Conservation (phyloP, 2,113 vertebrate species). For the Eolophus roseicapilla region DNA sequence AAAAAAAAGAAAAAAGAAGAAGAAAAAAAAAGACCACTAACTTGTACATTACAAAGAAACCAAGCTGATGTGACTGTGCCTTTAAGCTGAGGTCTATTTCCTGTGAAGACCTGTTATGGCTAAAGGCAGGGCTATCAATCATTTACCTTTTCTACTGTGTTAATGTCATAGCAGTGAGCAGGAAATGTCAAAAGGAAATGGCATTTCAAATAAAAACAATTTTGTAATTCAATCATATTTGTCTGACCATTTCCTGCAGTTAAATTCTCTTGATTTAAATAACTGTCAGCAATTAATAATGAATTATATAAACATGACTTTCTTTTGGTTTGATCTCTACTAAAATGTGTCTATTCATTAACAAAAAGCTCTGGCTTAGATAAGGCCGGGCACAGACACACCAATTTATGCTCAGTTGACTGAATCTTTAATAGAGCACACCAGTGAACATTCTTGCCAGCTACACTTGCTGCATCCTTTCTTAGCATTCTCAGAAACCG, state of each 20-base stretch:
- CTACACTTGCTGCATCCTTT: background rate
- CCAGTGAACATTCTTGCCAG: background rate
- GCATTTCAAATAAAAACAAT: slow-evolving; percentile 32
- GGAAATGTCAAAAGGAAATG: slow-evolving; percentile 49
- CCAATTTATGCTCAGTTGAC: background rate
- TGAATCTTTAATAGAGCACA: background rate
- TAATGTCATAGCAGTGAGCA: background rate
- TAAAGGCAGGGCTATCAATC: slow-evolving; percentile 30
- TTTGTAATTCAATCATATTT: slow-evolving; percentile 3
- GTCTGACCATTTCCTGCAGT: background rate
- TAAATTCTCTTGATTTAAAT: slow-evolving; percentile 14
- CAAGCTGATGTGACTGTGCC: background rate
- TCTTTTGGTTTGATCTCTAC: background rate
- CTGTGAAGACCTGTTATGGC: background rate
- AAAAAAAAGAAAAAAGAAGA: background rate
- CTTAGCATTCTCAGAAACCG: background rate
- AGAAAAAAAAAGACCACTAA: background rate
- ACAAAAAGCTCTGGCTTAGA: background rate
- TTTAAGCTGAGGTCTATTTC: background rate
- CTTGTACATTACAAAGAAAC: background rate
- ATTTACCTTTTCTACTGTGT: background rate
- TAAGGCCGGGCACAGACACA: background rate
- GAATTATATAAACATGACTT: background rate
- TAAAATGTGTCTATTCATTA: background rate
- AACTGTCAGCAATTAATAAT: background rate